A percentile compares a stretch with the other conserved stretches of the same genome.
Evolutionary conservation across 2,888 invertebrate genomes (phyloP).

Genomic region (Pristionchus mayeri): DNA sequence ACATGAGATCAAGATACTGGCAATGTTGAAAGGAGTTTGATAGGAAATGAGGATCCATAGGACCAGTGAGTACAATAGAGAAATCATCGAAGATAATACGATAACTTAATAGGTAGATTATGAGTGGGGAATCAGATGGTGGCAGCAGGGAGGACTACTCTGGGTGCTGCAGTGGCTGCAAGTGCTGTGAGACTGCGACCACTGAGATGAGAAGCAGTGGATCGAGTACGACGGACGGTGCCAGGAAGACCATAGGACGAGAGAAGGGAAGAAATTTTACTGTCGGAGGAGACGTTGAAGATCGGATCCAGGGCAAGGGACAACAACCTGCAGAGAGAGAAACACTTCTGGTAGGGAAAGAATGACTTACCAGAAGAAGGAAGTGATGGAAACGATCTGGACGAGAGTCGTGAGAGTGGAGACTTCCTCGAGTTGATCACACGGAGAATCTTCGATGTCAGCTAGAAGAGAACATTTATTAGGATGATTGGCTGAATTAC

Average conservation of each 20-base stretch:
- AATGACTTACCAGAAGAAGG: constrained; percentile 29
- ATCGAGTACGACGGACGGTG: neutral
- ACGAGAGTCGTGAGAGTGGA: constrained; percentile 17
- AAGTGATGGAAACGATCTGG: neutral
- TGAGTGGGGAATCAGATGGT: neutral
- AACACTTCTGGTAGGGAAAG: neutral
- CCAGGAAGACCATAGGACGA: neutral
- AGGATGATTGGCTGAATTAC: neutral
- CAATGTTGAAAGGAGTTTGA: neutral
- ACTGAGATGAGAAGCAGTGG: constrained; percentile 12
- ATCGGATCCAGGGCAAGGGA: constrained; percentile 28
- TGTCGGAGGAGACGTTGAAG: constrained; percentile 26
- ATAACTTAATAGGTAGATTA: neutral
- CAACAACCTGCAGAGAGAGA: neutral
- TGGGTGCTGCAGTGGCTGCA: neutral
- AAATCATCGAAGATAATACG: neutral
- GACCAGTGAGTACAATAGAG: neutral
- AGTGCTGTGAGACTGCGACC: constrained; percentile 7
- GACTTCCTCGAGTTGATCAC: neutral
- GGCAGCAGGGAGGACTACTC: neutral
- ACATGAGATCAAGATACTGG: constrained; percentile 6
- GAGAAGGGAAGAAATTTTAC: neutral
- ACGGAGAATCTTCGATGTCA: constrained; percentile 7
- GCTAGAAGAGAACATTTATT: neutral
- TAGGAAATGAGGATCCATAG: neutral